Evolutionary conservation across 2,888 invertebrate genomes (phyloP), one percentile per base, ranked within the genome.

Genomic region (Ochropleura plecta): DNA sequence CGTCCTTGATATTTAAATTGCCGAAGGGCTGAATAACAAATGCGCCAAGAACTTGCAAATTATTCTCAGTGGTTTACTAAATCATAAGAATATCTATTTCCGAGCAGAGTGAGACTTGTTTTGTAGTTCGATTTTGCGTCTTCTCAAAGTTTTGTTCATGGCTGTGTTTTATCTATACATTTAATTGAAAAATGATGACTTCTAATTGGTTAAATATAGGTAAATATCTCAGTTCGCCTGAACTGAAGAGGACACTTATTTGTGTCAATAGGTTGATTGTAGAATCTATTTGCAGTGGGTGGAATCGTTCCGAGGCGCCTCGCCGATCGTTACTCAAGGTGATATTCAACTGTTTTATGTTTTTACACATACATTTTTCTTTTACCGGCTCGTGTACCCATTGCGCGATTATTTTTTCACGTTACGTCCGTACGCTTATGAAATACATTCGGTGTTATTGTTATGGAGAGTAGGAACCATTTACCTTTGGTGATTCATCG

Each of bases 231-330:
- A 69, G 68, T 79, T 70, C 53, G 70, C 40, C 12, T 69, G 60
- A 85, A 80, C 75, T 73, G 73, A 67, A 76, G 80, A 78, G 74
- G 72, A 82, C 64, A 75, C 57, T 74, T 83, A 88, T 85, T 82
- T 73, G 86, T 91, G 92, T 91, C 89, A 91, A 91, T 91, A 88
- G 90, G 91, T 91, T 90, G 88, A 91, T 91, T 88, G 81, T 84
- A 80, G 85, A 85, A 85, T 88, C 88, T 81, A 88, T 88, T 88
- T 90, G 88, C 82, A 84, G 86, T 83, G 83, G 88, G 85, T 86
- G 86, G 83, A 81, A 88, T 86, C 85, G 81, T 82, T 86, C 83
- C 74, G 85, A 88, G 87, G 86, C 90, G 88, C 88, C 30, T 30
- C 85, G 73, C 76, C 79, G 74, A 81, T 83, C 84, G 81, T 83